Percentiles rank a stretch among this genome's conserved stretches.
These are phyloP conservation scores for Papilio helenus DNA, from an alignment of 1,140 invertebrate species.

Conservation along the genomic window DNA sequence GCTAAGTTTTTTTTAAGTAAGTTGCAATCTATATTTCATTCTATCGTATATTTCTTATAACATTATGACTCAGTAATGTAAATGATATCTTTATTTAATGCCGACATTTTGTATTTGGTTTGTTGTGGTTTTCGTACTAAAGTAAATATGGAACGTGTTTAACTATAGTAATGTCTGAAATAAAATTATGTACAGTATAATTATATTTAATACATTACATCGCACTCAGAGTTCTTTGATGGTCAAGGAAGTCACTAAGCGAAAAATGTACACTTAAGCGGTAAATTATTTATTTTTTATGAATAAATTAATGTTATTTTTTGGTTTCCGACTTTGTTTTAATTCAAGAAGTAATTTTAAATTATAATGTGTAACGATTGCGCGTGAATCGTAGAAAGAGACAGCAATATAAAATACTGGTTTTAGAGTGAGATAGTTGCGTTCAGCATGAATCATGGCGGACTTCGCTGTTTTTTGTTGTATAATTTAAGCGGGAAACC, in stretches of 20 bases:
- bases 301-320: not conserved
- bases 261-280: no score
- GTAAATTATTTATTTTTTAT: no score
- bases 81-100: constrained; percentile 38
- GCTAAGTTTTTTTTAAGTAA: not conserved
- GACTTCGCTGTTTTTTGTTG: constrained; percentile 55
- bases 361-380: not conserved
- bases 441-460: constrained; percentile 69
- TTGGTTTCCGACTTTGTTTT: not conserved
- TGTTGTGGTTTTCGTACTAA: not conserved
- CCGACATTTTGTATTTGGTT: not conserved
- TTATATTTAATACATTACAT: no score
- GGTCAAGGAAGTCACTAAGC: no score
- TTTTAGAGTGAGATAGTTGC: constrained; percentile 56
- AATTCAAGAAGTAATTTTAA: not conserved
- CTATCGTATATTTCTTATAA: constrained; percentile 42
- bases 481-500: constrained; percentile 47
- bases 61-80: constrained; percentile 44
- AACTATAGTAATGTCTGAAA: not conserved
- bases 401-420: constrained; percentile 51
- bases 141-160: not conserved
- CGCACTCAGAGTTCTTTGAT: no score
- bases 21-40: constrained; percentile 17
- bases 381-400: constrained; percentile 39
- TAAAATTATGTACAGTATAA: not conserved